Conservation (phyloP, 2,888 invertebrate genomes). For the Serrognathus titanus region DNA sequence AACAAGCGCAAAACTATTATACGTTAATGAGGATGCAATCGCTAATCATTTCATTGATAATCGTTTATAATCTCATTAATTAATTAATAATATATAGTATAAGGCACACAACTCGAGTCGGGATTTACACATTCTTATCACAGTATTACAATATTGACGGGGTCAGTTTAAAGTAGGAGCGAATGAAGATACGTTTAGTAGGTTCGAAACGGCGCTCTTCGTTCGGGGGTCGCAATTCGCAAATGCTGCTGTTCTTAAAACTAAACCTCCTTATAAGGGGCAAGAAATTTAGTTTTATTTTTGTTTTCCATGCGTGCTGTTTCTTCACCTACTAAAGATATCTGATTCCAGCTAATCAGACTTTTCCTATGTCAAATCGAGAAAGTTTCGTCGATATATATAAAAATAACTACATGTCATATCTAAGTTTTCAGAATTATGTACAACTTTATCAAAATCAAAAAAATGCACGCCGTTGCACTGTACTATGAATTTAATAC, state of each 20-base stretch:
- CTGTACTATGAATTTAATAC: neutral
- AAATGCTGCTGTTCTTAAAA: constrained; percentile 6
- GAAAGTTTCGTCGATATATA: too few relatives aligned
- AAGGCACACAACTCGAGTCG: constrained; percentile 15
- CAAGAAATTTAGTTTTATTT: neutral
- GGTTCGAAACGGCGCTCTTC: constrained; percentile 16
- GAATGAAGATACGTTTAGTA: constrained; percentile 8
- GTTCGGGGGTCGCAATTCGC: constrained; percentile 22
- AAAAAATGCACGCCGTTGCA: neutral
- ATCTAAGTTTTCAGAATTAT: neutral
- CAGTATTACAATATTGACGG: constrained; percentile 13
- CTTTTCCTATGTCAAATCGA: too few relatives aligned
- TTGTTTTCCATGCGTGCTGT: too few relatives aligned
- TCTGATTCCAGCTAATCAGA: too few relatives aligned
- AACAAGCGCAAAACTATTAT: constrained; percentile 11
- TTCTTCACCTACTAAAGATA: too few relatives aligned
- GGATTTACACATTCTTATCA: constrained; percentile 17
- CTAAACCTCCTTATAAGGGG: neutral
- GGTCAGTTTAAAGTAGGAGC: constrained; percentile 8
- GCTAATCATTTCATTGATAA: neutral
- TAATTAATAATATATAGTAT: constrained; percentile 1
- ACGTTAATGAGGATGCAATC: neutral
- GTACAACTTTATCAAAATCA: neutral
- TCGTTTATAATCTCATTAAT: neutral
- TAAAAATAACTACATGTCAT: neutral